Conservation (phyloP, 2,113 vertebrate genomes). For the Tyto alba region DNA sequence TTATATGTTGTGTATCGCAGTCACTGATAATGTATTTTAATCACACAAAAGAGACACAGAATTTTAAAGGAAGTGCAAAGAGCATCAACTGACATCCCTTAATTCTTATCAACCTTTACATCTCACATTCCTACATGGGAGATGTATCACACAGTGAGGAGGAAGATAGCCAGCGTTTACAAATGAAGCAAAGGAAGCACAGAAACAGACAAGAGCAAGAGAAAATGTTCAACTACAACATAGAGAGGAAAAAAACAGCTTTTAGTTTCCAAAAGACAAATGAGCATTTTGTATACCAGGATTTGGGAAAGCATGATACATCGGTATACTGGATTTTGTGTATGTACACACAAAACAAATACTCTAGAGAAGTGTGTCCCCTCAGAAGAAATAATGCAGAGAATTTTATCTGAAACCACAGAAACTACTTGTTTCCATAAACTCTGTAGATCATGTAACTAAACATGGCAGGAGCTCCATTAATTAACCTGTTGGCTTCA, state of each 20-base stretch:
- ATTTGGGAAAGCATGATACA: not conserved
- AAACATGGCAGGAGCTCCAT: not conserved
- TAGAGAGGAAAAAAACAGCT: not conserved
- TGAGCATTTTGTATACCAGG: not conserved
- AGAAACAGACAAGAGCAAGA: not conserved
- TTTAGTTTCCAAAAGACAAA: not conserved
- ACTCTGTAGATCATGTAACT: not conserved
- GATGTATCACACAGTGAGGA: not conserved
- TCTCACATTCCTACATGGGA: not conserved
- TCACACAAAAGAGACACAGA: not conserved
- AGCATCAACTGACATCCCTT: not conserved
- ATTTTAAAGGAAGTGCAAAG: not conserved
- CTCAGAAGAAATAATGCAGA: not conserved
- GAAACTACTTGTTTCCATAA: not conserved
- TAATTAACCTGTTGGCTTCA: not conserved
- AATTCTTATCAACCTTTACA: not conserved
- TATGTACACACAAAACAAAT: not conserved
- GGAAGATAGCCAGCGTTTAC: not conserved
- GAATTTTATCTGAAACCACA: conserved; percentile 36
- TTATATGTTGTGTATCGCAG: not conserved
- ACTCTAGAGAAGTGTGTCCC: not conserved
- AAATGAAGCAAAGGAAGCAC: not conserved
- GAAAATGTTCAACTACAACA: not conserved
- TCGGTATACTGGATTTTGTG: not conserved
- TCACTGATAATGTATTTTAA: not conserved